These are phyloP conservation scores for Notiomystis cincta DNA, from an alignment of 2,113 vertebrate genomes.

Conservation along the genomic window DNA sequence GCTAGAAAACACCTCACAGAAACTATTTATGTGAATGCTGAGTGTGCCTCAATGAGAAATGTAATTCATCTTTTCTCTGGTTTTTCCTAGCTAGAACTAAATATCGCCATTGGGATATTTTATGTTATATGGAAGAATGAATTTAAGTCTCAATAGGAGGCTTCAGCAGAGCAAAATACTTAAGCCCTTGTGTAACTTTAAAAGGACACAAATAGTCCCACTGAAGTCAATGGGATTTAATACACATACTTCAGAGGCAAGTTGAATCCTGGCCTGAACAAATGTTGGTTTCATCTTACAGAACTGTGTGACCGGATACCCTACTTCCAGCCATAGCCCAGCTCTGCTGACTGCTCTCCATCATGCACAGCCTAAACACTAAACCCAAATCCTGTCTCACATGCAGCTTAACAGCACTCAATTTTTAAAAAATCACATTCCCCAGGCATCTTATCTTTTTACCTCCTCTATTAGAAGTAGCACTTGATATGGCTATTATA, in stretches of 20 bases:
- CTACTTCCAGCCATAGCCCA: neutral
- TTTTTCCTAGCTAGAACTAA: neutral
- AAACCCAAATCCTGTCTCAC: neutral
- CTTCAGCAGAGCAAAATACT: neutral
- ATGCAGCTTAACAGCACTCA: neutral
- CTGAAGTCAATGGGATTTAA: slow-evolving; percentile 51
- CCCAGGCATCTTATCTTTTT: neutral
- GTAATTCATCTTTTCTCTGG: neutral
- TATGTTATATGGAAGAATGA: neutral
- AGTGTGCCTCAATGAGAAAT: neutral
- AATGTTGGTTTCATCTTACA: neutral
- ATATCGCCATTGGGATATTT: slow-evolving; percentile 21
- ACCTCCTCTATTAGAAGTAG: neutral
- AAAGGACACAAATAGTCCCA: slow-evolving; percentile 1
- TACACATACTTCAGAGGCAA: neutral
- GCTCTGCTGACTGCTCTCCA: neutral
- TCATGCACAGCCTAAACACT: neutral
- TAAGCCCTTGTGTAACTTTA: slow-evolving; percentile 30
- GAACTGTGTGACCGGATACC: slow-evolving; percentile 11
- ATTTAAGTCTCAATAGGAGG: slow-evolving; percentile 5
- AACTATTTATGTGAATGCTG: neutral
- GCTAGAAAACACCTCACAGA: neutral
- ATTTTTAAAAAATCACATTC: neutral
- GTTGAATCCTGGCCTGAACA: neutral
- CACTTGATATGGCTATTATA: neutral